Percentiles rank a stretch among this genome's conserved stretches.
Evolutionary conservation across 2,797 vertebrate genomes (phyloP).

Genomic region (Apogon hyalosoma): DNA sequence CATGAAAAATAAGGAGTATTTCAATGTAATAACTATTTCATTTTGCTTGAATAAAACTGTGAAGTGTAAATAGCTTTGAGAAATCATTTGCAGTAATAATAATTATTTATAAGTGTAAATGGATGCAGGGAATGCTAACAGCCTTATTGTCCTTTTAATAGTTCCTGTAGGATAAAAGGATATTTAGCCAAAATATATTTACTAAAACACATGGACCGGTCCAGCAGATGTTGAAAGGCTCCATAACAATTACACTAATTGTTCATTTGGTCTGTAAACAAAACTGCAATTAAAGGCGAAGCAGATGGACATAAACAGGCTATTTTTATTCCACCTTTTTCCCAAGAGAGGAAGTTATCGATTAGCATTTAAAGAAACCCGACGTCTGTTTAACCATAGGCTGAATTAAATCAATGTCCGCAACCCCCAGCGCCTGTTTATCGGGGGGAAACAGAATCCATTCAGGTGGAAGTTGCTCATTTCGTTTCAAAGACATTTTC

Average conservation of each 20-base stretch:
- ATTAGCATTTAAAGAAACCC: constrained; percentile 72
- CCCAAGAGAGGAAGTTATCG: constrained; percentile 56
- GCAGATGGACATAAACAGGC: constrained; percentile 50
- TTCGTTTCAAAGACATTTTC: constrained; percentile 49
- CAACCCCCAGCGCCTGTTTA: constrained; percentile 45
- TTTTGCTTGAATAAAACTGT: not conserved
- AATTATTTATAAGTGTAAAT: not conserved
- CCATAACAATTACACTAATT: constrained; percentile 63
- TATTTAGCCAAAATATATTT: constrained; percentile 32
- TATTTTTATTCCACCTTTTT: constrained; percentile 63
- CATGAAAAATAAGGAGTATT: not conserved
- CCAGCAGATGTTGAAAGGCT: constrained; percentile 43
- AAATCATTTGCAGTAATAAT: constrained; percentile 1
- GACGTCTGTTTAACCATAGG: constrained; percentile 61
- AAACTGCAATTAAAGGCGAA: constrained; percentile 68
- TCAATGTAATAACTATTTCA: not conserved
- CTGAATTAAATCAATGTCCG: constrained; percentile 60
- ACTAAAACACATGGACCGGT: constrained; percentile 18
- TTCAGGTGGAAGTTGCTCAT: constrained; percentile 38
- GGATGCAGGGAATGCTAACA: constrained; percentile 14
- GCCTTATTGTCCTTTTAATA: constrained; percentile 33
- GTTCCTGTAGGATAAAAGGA: constrained; percentile 28
- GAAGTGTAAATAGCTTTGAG: not conserved
- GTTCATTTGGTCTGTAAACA: constrained; percentile 64
- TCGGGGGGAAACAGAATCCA: constrained; percentile 46